Evolutionary conservation across 1,140 invertebrate genomes (phyloP), one percentile per base, ranked within the genome.

Genomic region (Cheumatopsyche charites): DNA sequence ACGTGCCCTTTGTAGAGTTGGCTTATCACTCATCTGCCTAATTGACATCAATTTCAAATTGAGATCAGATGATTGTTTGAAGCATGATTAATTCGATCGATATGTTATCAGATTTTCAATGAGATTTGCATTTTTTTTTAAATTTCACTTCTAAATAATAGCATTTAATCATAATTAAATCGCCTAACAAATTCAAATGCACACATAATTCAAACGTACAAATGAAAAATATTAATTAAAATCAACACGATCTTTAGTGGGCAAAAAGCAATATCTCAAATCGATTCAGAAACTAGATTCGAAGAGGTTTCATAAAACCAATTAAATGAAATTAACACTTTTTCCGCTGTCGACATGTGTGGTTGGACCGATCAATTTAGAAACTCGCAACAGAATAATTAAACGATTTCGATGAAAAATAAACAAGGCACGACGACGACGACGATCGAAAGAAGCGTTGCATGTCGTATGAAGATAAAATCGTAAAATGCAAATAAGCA

Each of bases 401-500:
- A 36, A 36, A 36, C 29, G 29, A 36, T 36, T 36, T 36, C 29
- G 9, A 36, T 36, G 3, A 36, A 4, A 36, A 36, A 36, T 36
- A 52, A 36, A 36, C 3, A 4, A 36, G 9, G 9, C n/a, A n/a
- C 13, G 43, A 45, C 13, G 43, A 45, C 12, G 17, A 17, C 13
- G 7, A 15, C 7, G 15, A 17, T 9, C 47, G 47, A 15, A 45
- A 15, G 47, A 7, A 58, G 62, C 62, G 29, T 63, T 42, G 62
- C 62, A 42, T 43, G 41, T 41, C 62, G 62, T 12, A 62, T 17
- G 25, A 63, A 36, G 29, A 63, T 63, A 25, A 63, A 63, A 63
- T n/a, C 62, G 42, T 63, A 63, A 63, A 63, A 63, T 63, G 62
- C 62, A 63, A 63, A 63, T 63, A 17, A 15, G 15, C n/a, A n/a